phyloP scores from a whole-genome alignment of 2,888 invertebrate species.

The Drosophila birchii region DNA sequence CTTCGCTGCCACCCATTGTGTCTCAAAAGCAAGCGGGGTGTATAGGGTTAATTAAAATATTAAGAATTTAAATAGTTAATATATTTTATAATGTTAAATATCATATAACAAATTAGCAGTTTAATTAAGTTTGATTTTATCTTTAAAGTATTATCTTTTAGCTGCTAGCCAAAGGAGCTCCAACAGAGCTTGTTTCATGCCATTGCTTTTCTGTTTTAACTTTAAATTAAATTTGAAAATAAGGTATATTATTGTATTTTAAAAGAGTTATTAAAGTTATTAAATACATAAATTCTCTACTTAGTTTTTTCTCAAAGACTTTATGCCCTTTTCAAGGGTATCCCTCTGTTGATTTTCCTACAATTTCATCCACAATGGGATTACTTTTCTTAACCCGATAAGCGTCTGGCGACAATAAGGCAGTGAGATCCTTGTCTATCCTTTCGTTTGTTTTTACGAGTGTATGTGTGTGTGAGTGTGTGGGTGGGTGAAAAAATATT shows the following conservation, averaged over 20 bases:
- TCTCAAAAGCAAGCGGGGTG: constrained; percentile 1
- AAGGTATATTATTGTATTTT: too few species aligned
- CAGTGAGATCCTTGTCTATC: constrained; percentile 41
- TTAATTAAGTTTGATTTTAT: background rate
- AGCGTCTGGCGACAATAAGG: constrained; percentile 49
- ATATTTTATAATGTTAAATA: background rate
- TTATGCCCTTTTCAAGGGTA: constrained; percentile 12
- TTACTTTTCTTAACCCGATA: constrained; percentile 41
- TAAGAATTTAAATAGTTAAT: background rate
- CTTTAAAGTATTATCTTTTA: background rate
- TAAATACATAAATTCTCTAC: too few species aligned
- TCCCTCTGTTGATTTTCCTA: background rate
- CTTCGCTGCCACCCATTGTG: constrained; percentile 31
- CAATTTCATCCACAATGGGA: background rate
- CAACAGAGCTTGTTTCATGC: background rate
- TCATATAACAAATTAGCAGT: background rate
- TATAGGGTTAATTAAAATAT: constrained; percentile 3
- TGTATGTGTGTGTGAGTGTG: constrained; percentile 11
- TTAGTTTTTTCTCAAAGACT: too few species aligned
- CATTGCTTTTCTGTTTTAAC: background rate
- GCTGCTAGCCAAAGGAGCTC: background rate
- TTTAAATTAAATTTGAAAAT: background rate
- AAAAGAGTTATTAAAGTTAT: too few species aligned
- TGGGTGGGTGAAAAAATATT: constrained; percentile 64
- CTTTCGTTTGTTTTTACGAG: constrained; percentile 30